Base-by-base conservation (phyloP, 2,113 vertebrate genomes). In the Ornithorhynchus anatinus region DNA sequence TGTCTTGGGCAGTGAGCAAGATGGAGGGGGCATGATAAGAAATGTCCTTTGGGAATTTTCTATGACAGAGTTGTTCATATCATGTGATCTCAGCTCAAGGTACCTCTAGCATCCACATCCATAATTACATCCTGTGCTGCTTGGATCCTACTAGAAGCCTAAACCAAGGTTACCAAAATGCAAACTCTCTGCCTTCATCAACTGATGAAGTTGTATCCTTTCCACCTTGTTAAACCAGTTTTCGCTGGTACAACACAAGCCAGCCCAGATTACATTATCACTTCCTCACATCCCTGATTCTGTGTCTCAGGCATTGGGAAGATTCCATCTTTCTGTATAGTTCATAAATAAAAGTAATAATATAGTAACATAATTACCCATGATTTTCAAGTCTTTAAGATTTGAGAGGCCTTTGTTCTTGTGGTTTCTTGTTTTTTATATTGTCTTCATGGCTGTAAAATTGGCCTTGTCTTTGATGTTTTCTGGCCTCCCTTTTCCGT, bases 321-420 rank as follows among this genome's bases (percentile, higher is more conserved):
- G 25, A 27, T 79, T 17, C 20, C 52, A 8, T 67, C 25, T 60
- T 29, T 58, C 5, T 10, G 20, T 35, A n/a, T 8, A 48, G 59
- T 77, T 67, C 63, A 6, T 48, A 67, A 72, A 59, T 72, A 57
- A 69, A 71, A 69, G 20, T 54, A 54, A 76, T 53, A 61, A 58
- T 56, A 15, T 43, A 5, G 10, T 48, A 61, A 59, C 23, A 33
- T 47, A 57, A 35, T 50, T 60, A 71, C 29, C 42, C 59, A 57
- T 69, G 71, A 63, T 64, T 45, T 52, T 16, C 5, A 12, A 59
- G 37, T 14, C 33, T 77, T 59, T 66, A 35, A 47, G 19, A 23
- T 59, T 16, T 19, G 6, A 70, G 25, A 15, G 64, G n/a, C 51
- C 50, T 73, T 59, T 68, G 22, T 59, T 72, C 35, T 65, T 44